Conservation (phyloP, 1,140 invertebrate species). For the Drosophila hydei region DNA sequence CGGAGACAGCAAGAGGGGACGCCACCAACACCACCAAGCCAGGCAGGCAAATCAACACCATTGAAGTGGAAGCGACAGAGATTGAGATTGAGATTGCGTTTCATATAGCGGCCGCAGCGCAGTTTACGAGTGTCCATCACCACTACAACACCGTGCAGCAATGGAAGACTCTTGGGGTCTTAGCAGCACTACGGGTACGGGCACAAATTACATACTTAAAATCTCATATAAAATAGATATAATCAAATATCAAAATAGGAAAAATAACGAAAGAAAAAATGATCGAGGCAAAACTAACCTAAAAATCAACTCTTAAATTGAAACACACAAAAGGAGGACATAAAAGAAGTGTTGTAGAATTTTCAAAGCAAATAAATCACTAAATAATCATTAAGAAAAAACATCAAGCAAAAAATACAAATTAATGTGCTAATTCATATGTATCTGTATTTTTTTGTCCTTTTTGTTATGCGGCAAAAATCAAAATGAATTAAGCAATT, state of each 20-base stretch:
- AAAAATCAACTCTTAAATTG: constrained; percentile 15
- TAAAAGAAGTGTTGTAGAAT: neutral
- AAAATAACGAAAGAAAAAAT: constrained; percentile 12
- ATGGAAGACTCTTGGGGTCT: constrained; percentile 84
- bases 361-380: constrained; percentile 1
- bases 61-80: constrained; percentile 71
- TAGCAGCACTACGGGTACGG: constrained; percentile 82
- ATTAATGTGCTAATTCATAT: neutral
- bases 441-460: constrained; percentile 33
- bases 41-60: constrained; percentile 70
- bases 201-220: constrained; percentile 26
- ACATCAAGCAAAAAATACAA: constrained; percentile 1
- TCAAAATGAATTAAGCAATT: constrained; percentile 42
- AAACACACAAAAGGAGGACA: constrained; percentile 9
- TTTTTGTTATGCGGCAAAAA: constrained; percentile 51
- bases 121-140: constrained; percentile 82
- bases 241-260: neutral
- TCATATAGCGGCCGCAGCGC: constrained; percentile 74
- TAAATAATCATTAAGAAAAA: constrained; percentile 4
- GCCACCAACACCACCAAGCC: constrained; percentile 1
- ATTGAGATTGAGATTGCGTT: constrained; percentile 80
- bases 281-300: constrained; percentile 10
- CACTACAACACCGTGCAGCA: constrained; percentile 82
- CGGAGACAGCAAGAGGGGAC: neutral
- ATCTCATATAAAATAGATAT: neutral